Conservation (phyloP, 37 sponge, comb jelly and placozoan species). For the Petrosia ficiformis region DNA sequence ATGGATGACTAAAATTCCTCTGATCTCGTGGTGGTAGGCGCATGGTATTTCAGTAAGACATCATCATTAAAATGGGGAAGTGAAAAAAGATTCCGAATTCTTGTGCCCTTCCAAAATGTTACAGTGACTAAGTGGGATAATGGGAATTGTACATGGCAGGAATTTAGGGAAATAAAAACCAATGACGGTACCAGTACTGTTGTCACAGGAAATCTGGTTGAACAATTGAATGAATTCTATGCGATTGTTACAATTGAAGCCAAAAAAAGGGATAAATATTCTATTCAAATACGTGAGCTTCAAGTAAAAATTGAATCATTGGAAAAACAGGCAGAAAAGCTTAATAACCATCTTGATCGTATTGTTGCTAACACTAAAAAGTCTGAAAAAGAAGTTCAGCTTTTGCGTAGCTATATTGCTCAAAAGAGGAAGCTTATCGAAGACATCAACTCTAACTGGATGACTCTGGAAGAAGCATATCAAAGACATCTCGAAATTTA, state of each 20-base stretch:
- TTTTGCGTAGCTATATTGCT: not conserved
- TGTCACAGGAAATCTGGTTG: constrained; percentile 5
- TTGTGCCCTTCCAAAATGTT: not conserved
- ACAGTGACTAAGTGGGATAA: constrained; percentile 5
- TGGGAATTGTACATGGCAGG: constrained; percentile 6
- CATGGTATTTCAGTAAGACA: constrained; percentile 10
- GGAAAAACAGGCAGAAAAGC: not conserved
- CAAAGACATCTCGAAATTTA: no score
- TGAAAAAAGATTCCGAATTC: not conserved
- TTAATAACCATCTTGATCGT: not conserved
- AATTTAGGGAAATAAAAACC: not conserved
- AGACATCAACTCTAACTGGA: not conserved
- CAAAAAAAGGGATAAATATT: not conserved
- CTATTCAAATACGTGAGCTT: not conserved
- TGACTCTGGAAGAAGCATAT: not conserved
- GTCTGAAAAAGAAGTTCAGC: not conserved
- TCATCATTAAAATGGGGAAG: not conserved
- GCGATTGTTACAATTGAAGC: constrained; percentile 6
- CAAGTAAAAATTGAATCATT: not conserved
- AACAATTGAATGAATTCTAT: constrained; percentile 18
- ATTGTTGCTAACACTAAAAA: not conserved
- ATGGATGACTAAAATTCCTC: constrained; percentile 4
- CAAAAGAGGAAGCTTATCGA: not conserved
- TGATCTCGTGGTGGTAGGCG: not conserved
- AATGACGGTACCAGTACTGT: no score